Base-by-base conservation (phyloP, 2,888 invertebrate species). In the Neocrepidodera transversa region DNA sequence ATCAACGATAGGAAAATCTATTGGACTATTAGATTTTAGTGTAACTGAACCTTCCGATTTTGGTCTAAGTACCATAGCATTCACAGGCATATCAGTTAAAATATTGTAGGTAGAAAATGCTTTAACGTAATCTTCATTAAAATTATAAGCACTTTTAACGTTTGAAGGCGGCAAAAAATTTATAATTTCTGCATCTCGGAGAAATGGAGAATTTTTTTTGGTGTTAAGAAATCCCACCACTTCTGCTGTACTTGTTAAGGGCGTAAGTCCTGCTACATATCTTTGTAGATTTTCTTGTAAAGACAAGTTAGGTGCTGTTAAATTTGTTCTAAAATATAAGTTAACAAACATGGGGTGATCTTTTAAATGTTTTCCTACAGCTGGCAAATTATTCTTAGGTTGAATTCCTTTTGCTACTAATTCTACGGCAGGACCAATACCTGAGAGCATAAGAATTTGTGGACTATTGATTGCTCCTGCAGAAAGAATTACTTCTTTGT, bases 401-500 rank as follows among this genome's bases (percentile, higher is more conserved):
- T 18, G 16, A 11, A 63, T 60, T 7, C 42, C 35, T 1, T 49
- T 14, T 4, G 56, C 30, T 11, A 13, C 10, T 6, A 63, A 18
- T 17, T 57, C 40, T 2, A 36, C 16, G 26, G 23, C 40, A 7
- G 60, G 57, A 11, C 63, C 63, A 5, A 63, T 47, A 26, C 63
- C 63, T 11, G 60, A 60, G 17, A 63, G 35, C 23, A 63, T 30
- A 4, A 63, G 50, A 5, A 63, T 11, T 32, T 63, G 57, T 5
- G 63, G 63, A 6, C 49, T 47, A 18, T 57, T 43, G 1, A 63
- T 28, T 2, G 50, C 20, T 7, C 86, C 87, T 16, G 82, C 78
- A 28, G 86, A 86, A 3, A 86, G 62, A 51, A 87, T 84, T 0
- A 87, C 84, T 78, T 87, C 87, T 74, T 85, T 86, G 28, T 74